Evolutionary conservation across 2,797 vertebrate species (phyloP).

Genomic region (Schizothorax lantsangensis): DNA sequence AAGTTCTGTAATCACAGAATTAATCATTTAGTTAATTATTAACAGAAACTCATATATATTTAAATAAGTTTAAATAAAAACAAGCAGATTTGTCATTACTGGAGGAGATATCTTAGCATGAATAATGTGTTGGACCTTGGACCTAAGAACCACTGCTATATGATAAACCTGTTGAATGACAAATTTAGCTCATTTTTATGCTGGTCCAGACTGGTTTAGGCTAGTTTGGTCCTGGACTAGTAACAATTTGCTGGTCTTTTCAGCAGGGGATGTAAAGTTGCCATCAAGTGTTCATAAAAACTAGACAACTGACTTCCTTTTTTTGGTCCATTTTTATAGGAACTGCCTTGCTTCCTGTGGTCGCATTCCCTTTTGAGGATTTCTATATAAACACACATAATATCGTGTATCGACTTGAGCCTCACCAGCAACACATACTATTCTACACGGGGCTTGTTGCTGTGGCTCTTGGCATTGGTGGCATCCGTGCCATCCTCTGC

Average conservation of each 20-base stretch:
- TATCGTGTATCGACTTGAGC: slow-evolving; percentile 76
- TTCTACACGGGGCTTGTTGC: slow-evolving; percentile 86
- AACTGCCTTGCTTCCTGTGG: slow-evolving; percentile 85
- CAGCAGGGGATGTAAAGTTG: background rate
- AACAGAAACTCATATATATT: background rate
- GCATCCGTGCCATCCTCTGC: slow-evolving; percentile 88
- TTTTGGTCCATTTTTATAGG: slow-evolving; percentile 71
- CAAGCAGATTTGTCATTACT: background rate
- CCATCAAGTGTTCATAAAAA: background rate
- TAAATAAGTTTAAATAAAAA: no score
- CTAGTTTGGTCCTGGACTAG: background rate
- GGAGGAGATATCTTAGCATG: background rate
- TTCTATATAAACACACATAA: slow-evolving; percentile 83
- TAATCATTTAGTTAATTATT: background rate
- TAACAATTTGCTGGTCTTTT: background rate
- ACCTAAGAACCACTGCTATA: background rate
- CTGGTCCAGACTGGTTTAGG: background rate
- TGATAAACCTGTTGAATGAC: background rate
- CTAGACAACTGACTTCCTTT: background rate
- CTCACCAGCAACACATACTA: slow-evolving; percentile 81
- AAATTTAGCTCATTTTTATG: background rate
- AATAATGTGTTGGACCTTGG: background rate
- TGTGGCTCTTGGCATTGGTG: slow-evolving; percentile 86
- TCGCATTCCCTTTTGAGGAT: slow-evolving; percentile 92
- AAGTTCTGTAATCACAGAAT: background rate